phyloP scores from a whole-genome alignment of 2,113 vertebrate species.

The Sminthopsis crassicaudata region DNA sequence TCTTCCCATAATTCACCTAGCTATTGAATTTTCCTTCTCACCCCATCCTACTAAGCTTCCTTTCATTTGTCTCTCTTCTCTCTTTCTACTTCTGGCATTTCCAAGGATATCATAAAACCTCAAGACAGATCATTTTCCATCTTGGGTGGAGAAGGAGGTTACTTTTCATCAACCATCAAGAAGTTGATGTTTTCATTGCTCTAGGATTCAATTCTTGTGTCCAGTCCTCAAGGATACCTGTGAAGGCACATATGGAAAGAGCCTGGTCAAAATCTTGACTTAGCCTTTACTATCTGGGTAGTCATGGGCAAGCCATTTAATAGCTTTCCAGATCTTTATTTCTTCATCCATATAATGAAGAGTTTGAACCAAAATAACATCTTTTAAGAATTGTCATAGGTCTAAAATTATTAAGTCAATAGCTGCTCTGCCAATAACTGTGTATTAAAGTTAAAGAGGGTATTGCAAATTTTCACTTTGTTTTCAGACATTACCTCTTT shows the following conservation, averaged over 20 bases:
- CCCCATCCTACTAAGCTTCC: not conserved
- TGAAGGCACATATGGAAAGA: not conserved
- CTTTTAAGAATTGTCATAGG: not conserved
- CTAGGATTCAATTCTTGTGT: not conserved
- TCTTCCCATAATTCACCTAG: slow-evolving; percentile 28
- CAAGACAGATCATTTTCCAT: slow-evolving; percentile 13
- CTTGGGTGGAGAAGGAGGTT: not conserved
- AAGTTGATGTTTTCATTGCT: not conserved
- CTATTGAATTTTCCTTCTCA: not conserved
- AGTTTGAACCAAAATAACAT: not conserved
- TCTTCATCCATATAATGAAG: not conserved
- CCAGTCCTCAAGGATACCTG: not conserved
- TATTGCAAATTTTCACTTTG: not conserved
- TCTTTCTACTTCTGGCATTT: rapidly evolving
- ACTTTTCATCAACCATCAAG: not conserved
- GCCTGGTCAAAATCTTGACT: not conserved
- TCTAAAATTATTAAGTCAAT: not conserved
- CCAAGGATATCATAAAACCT: rapidly evolving
- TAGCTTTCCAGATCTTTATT: not conserved
- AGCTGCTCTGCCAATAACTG: not conserved
- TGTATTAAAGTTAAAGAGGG: not conserved
- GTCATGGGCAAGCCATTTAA: not conserved
- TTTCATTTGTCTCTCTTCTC: not conserved
- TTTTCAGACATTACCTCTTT: not conserved
- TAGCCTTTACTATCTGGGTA: not conserved